Evolutionary conservation across 2,113 vertebrate genomes (phyloP).

Genomic region (Aldabrachelys gigantea): DNA sequence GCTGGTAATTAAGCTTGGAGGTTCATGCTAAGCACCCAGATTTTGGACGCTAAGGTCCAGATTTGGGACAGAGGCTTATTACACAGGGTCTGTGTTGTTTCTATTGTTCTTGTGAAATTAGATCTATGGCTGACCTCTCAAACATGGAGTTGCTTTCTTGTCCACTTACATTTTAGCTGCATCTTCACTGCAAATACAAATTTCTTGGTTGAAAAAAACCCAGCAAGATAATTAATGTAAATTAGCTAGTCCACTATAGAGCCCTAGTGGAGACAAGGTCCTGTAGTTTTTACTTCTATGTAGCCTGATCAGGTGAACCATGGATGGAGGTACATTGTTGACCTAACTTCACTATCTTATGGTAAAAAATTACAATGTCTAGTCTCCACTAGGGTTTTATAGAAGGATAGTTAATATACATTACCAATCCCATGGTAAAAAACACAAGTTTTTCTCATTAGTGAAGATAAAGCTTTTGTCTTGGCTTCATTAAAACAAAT

Average conservation of each 20-base stretch:
- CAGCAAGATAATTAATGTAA: background rate
- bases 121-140: background rate
- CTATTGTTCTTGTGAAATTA: background rate
- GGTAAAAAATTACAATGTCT: background rate
- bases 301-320: background rate
- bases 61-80: too few species aligned
- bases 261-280: background rate
- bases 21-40: too few species aligned
- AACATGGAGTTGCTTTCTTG: background rate
- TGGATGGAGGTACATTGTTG: background rate
- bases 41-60: too few species aligned
- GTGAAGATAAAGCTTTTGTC: background rate
- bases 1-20: too few species aligned
- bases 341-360: background rate
- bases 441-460: background rate
- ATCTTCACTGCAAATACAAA: background rate
- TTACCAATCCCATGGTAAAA: background rate
- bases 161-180: background rate
- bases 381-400: background rate
- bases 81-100: background rate
- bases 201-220: background rate
- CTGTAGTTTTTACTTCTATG: background rate
- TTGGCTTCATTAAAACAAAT: background rate
- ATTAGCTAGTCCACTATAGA: background rate
- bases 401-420: background rate